These are phyloP conservation scores for Ormyrus pomaceus DNA, from an alignment of 2,888 invertebrate genomes.

Conservation along the genomic window DNA sequence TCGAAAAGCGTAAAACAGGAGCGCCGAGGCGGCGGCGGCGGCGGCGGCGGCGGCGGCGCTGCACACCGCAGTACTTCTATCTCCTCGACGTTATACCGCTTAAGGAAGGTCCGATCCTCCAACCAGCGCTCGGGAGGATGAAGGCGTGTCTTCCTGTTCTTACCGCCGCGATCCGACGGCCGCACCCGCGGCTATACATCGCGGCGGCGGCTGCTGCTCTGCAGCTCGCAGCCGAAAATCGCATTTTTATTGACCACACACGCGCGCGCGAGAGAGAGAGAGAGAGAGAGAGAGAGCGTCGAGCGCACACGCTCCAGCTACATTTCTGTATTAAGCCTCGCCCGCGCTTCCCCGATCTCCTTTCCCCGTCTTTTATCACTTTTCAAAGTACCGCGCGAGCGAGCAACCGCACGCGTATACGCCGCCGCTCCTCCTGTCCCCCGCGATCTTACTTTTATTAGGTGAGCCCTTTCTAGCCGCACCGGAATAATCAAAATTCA, in stretches of 20 bases:
- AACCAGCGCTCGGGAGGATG: constrained; percentile 45
- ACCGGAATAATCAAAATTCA: constrained; percentile 50
- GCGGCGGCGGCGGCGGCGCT: not conserved
- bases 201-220: not conserved
- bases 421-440: not conserved
- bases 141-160: constrained; percentile 50
- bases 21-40: constrained; percentile 54
- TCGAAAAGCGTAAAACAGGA: constrained; percentile 74
- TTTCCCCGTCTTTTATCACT: constrained; percentile 53
- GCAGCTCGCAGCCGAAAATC: constrained; percentile 42
- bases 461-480: constrained; percentile 36
- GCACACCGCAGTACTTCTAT: not conserved
- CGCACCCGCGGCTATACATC: not conserved
- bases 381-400: constrained; percentile 42
- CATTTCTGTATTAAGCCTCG: constrained; percentile 52
- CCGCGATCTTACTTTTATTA: constrained; percentile 48
- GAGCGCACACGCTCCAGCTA: constrained; percentile 23
- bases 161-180: not conserved
- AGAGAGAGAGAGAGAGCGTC: not conserved
- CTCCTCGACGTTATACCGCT: constrained; percentile 55
- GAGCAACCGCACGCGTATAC: not conserved
- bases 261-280: no score
- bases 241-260: constrained; percentile 57
- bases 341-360: constrained; percentile 45
- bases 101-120: constrained; percentile 62